phyloP scores from a whole-genome alignment of 2,113 vertebrate genomes.

The Hypocryptadius cinnamomeus region DNA sequence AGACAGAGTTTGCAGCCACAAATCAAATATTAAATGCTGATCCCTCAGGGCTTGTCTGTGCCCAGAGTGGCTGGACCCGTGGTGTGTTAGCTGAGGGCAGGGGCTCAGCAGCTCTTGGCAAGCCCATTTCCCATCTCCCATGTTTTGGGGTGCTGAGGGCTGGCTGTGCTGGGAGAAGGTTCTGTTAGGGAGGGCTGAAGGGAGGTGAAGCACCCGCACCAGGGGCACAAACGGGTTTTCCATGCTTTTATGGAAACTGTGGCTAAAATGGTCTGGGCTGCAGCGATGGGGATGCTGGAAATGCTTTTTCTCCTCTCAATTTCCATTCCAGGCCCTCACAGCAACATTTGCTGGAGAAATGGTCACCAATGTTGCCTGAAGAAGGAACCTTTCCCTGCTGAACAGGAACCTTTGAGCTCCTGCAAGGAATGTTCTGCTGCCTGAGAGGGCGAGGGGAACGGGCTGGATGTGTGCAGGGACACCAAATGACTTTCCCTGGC shows the following conservation, averaged over 20 bases:
- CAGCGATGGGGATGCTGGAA: not conserved
- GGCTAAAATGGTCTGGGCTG: not conserved
- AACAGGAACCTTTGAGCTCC: not conserved
- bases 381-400: not conserved
- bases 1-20: not conserved
- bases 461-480: not conserved
- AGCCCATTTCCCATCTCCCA: not conserved
- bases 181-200: not conserved
- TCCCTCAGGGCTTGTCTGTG: not conserved
- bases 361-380: not conserved
- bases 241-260: rapidly evolving
- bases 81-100: not conserved
- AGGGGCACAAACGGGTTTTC: not conserved
- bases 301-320: not conserved
- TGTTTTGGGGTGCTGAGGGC: not conserved
- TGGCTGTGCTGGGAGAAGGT: not conserved
- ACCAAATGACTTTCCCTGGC: not conserved
- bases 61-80: not conserved
- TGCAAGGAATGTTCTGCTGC: not conserved
- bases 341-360: not conserved
- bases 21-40: not conserved
- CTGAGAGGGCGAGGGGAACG: rapidly evolving
- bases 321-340: not conserved
- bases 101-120: not conserved
- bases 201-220: not conserved